Percentiles rank a stretch among this genome's conserved stretches.
Evolutionary conservation across 2,888 invertebrate species (phyloP).

Genomic region (Oscheius sp.): DNA sequence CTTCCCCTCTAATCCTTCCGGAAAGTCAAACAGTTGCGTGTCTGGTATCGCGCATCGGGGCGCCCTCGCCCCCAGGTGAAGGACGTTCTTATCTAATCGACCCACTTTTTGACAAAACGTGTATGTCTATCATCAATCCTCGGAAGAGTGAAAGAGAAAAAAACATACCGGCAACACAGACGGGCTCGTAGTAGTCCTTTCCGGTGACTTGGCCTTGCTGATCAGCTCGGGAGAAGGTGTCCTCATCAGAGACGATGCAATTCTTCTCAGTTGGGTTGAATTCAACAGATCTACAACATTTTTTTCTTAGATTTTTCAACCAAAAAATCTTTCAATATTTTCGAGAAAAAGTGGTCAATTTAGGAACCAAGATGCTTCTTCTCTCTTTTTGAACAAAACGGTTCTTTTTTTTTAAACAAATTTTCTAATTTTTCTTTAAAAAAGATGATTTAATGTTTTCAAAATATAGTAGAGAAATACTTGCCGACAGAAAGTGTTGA

Average conservation of each 20-base stretch:
- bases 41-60: slow-evolving; percentile 19
- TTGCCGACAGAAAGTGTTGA: slow-evolving; percentile 70
- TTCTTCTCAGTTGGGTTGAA: slow-evolving; percentile 69
- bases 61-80: slow-evolving; percentile 14
- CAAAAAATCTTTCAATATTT: no score
- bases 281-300: slow-evolving; percentile 64
- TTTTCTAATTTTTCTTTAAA: no score
- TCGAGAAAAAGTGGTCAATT: no score
- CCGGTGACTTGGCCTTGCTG: slow-evolving; percentile 68
- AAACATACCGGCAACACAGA: slow-evolving; percentile 68
- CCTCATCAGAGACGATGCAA: slow-evolving; percentile 70
- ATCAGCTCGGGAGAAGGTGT: slow-evolving; percentile 70
- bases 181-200: slow-evolving; percentile 70
- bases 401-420: no score
- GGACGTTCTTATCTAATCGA: slow-evolving; percentile 29
- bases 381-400: no score
- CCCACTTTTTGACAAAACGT: slow-evolving; percentile 24
- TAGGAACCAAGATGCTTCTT: no score
- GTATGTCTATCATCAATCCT: not conserved
- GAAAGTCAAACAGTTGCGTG: slow-evolving; percentile 9
- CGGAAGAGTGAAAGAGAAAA: not conserved
- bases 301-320: not conserved
- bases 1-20: not conserved
- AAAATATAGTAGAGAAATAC: not conserved
- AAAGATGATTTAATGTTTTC: no score